phyloP scores from a whole-genome alignment of 2,113 vertebrate species.

The Chaetodon trifascialis region DNA sequence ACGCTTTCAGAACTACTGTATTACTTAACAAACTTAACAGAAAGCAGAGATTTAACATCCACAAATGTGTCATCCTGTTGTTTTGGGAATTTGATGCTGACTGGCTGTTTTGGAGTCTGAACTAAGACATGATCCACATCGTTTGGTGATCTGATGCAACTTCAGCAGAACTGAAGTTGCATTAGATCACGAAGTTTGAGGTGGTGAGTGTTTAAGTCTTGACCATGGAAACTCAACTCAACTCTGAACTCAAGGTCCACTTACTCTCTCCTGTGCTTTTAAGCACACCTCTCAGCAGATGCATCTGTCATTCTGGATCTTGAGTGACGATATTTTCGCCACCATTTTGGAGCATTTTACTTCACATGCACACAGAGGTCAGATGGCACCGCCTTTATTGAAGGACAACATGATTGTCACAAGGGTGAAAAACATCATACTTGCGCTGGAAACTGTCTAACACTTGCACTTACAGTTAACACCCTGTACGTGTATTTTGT shows the following conservation, averaged over 20 bases:
- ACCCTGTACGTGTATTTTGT: constrained; percentile 13
- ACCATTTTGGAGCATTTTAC: not conserved
- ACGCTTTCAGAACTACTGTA: not conserved
- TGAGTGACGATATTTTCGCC: not conserved
- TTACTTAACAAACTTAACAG: not conserved
- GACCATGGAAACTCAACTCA: no score
- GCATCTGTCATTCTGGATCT: no score
- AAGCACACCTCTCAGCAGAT: not conserved
- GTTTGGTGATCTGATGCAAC: not conserved
- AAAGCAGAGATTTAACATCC: not conserved
- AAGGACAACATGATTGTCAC: constrained; percentile 52
- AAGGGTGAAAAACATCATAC: constrained; percentile 21
- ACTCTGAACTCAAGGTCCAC: not conserved
- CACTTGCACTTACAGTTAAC: constrained; percentile 7
- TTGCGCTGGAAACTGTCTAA: constrained; percentile 16
- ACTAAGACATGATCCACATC: not conserved
- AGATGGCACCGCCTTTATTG: constrained; percentile 65
- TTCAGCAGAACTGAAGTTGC: no score
- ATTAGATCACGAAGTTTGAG: no score
- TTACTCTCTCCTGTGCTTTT: not conserved
- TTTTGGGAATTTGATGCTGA: not conserved
- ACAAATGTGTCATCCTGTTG: not conserved
- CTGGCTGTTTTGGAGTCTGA: not conserved
- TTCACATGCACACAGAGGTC: constrained; percentile 1
- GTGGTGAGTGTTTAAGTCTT: not conserved